Base-by-base conservation (phyloP, 1,140 invertebrate species). In the Diachasma alloeum region DNA sequence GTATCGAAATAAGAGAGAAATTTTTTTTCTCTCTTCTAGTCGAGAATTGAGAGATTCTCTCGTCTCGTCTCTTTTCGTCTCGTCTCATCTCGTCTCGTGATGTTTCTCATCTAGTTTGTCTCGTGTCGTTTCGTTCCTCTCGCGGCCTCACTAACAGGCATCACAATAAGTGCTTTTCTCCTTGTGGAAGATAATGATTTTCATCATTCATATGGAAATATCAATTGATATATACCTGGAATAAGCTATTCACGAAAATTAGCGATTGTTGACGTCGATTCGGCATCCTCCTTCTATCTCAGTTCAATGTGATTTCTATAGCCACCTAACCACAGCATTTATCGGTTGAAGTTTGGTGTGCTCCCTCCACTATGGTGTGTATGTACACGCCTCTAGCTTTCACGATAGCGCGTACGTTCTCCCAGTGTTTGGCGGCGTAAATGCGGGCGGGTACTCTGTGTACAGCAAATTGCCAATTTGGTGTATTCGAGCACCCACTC, bases 391-490 rank as follows among this genome's bases (percentile, higher is more conserved):
- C 48, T 72, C 67, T 10, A 11, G 22, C 22, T 24, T 59, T 68
- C 71, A 74, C 42, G 72, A 75, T 59, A 53, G 37, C 71, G 46
- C 48, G 68, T 68, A 44, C 74, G 8, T 39, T 68, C 19, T 26
- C 59, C 26, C 59, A 42, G 37, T 74, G 66, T 79, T 79, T 77
- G 72, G 72, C 48, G 56, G 37, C 15, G 48, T 72, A 75, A 63
- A 76, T 75, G 67, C 76, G 74, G 73, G 48, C 71, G 39, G 17
- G 44, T 66, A 76, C 68, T 70, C 75, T 59, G 76, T 79, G 73
- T 37, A 68, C 76, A 69, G 80, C 74, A 79, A 81, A 81, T 79
- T 81, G 78, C 76, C 80, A 81, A 79, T 81, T 81, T 81, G 42
- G 74, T 76, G 46, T 66, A 63, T 63, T 63, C 31, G 56, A 22